Base-by-base conservation (phyloP, 2,113 vertebrate species). In the Xerus inauris region DNA sequence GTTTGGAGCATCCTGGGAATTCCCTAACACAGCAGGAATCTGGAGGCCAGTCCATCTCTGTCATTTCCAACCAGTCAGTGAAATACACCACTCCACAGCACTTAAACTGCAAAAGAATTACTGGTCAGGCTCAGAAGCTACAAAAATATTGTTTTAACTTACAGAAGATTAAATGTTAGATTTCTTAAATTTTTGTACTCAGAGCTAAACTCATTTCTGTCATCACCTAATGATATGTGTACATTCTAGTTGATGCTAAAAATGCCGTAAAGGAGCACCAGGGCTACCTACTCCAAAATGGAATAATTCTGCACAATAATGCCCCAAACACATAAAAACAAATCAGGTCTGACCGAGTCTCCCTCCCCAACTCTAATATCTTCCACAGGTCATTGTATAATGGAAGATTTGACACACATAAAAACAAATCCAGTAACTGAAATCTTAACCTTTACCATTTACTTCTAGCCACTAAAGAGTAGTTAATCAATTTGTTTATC, bases 41-140 rank as follows among this genome's bases (percentile, higher is more conserved):
- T 14, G 99, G 99, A 0, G 99, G 99, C 99, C 99, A 99, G 97
- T 99, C 99, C 99, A 99, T 99, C 98, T 99, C 99, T 9, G 99
- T 99, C 99, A 99, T 99, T 98, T 99, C 99, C 98, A 99, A 97
- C 99, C 99, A 99, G 97, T 99, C 99, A 5, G 99, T 99, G 98
- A 99, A 99, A 98, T 99, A 99, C 87, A 99, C 99, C 80, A 99
- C 99, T 17, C 99, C 99, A 45, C 99, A 99, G 98, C 99, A 99
- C 95, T 99, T 99, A 98, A 99, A 99, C 99, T 99, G 98, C 83
- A 98, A 98, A 97, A 97, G 75, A 98, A 91, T 51, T 64, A 47
- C 32, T 87, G 75, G 83, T 69, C 40, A 94, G 93, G 40, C 97
- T 98, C 91, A 98, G 97, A 87, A 96, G 97, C 47, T 84, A 20